Evolutionary conservation across 2,888 invertebrate species (phyloP).

Genomic region (Tridacna crocea): DNA sequence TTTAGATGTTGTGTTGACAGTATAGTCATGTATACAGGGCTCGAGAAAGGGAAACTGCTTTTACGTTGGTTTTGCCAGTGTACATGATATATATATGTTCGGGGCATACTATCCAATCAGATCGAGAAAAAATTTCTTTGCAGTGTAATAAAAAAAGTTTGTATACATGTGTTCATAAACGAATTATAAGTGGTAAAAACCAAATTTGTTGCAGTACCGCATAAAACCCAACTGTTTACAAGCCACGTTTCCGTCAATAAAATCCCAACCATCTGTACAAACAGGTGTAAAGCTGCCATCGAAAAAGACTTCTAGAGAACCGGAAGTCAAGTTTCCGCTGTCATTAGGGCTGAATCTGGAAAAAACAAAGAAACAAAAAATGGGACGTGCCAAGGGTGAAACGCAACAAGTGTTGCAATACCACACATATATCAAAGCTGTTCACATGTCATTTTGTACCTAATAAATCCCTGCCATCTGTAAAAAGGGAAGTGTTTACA

Average conservation of each 20-base stretch:
- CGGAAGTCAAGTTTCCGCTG: constrained; percentile 12
- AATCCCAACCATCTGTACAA: constrained; percentile 31
- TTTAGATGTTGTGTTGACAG: too few relatives aligned
- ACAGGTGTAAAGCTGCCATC: constrained; percentile 10
- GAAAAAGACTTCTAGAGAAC: constrained; percentile 31
- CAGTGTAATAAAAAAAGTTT: too few relatives aligned
- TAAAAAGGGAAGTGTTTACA: too few relatives aligned
- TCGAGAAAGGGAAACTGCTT: too few relatives aligned
- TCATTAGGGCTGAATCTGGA: constrained; percentile 15
- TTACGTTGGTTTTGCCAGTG: too few relatives aligned
- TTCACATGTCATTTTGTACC: too few relatives aligned
- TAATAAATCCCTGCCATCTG: too few relatives aligned
- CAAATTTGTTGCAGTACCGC: constrained; percentile 7
- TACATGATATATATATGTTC: too few relatives aligned
- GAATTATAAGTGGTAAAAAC: not conserved
- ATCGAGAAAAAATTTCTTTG: too few relatives aligned
- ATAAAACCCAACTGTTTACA: constrained; percentile 32
- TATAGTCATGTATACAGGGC: too few relatives aligned
- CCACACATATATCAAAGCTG: too few relatives aligned
- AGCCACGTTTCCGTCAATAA: constrained; percentile 28
- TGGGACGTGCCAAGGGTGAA: not conserved
- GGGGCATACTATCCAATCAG: too few relatives aligned
- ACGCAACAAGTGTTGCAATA: not conserved
- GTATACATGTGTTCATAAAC: not conserved
- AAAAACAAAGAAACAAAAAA: not conserved